Base-by-base conservation (phyloP, 2,797 vertebrate species). In the Semaprochilodus insignis region DNA sequence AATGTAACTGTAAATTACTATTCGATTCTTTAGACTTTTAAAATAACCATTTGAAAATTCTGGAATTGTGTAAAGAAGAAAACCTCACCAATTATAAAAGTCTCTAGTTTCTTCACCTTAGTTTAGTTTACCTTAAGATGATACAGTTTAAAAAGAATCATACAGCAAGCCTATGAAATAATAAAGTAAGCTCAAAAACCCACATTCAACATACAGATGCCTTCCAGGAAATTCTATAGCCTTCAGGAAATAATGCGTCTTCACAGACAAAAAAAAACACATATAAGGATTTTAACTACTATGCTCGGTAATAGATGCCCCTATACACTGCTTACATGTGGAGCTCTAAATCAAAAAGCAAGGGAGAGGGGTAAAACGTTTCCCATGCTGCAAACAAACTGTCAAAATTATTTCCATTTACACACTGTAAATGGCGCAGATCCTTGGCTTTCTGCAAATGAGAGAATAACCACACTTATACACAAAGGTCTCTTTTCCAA, bases 311-410 rank as follows among this genome's bases (percentile, higher is more conserved):
- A 57, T 34, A n/a, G 11, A 57, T 5, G 14, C 16, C 14, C 59
- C 27, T 54, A 67, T 55, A 31, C 23, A 23, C 16, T 27, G 23
- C 48, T 27, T 25, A 55, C 27, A 54, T 54, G 6, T 14, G 34
- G 25, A 55, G 11, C 17, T 19, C 44, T 52, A 11, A 67, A 67
- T 40, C 19, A 40, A 67, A 67, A 67, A 67, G 27, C 52, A 55
- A 19, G 19, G 36, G 27, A 31, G 21, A 14, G 34, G 5, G 34
- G 34, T 4, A 27, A 59, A 36, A 74, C 8, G 31, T n/a, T 40
- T 75, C 73, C 34, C 73, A 60, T 60, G 31, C 31, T 75, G 31
- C 55, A 75, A 75, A 75, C 73, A 75, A 71, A 71, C 69, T 71
- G 40, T 51, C 69, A 71, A 36, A 40, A 23, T 31, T 75, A n/a